These are phyloP conservation scores for Drosophila falleni DNA, from an alignment of 2,888 invertebrate genomes.

Conservation along the genomic window DNA sequence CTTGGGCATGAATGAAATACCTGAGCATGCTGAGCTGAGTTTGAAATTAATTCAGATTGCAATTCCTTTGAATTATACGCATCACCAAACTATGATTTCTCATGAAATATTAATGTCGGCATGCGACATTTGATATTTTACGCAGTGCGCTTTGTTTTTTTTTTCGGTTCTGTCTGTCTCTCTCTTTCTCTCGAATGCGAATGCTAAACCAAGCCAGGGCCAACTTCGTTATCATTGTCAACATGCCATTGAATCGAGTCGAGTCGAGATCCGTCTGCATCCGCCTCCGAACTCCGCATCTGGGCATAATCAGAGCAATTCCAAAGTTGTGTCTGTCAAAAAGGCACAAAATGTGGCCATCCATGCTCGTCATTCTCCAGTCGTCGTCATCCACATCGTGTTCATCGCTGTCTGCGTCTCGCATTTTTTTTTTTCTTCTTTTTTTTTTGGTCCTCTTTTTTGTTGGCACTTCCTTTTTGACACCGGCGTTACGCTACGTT, in stretches of 20 bases:
- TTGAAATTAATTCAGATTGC: conserved; percentile 77
- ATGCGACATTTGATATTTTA: conserved; percentile 77
- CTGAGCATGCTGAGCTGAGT: conserved; percentile 35
- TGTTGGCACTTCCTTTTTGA: conserved; percentile 73
- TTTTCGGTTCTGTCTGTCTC: conserved; percentile 1
- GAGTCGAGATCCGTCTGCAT: conserved; percentile 48
- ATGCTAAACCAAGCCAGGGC: conserved; percentile 61
- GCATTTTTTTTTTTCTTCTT: conserved; percentile 20
- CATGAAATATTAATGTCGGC: conserved; percentile 77
- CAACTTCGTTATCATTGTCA: conserved; percentile 79
- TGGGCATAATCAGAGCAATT: conserved; percentile 73
- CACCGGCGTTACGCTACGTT: conserved; percentile 78
- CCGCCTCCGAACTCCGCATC: conserved; percentile 3
- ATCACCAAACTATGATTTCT: conserved; percentile 79
- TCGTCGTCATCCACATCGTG: conserved; percentile 21
- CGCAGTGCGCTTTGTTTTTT: conserved; percentile 44
- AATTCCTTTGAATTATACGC: conserved; percentile 80
- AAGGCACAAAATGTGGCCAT: conserved; percentile 73
- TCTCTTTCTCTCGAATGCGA: conserved; percentile 8
- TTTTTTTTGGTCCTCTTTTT: conserved; percentile 28
- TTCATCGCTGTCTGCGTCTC: conserved; percentile 46
- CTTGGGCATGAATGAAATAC: conserved; percentile 42
- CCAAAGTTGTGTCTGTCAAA: conserved; percentile 76
- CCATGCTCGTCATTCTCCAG: conserved; percentile 38
- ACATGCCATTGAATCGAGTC: conserved; percentile 72